Conservation (phyloP, 2,888 invertebrate genomes). For the Amphipyra tragopoginis region DNA sequence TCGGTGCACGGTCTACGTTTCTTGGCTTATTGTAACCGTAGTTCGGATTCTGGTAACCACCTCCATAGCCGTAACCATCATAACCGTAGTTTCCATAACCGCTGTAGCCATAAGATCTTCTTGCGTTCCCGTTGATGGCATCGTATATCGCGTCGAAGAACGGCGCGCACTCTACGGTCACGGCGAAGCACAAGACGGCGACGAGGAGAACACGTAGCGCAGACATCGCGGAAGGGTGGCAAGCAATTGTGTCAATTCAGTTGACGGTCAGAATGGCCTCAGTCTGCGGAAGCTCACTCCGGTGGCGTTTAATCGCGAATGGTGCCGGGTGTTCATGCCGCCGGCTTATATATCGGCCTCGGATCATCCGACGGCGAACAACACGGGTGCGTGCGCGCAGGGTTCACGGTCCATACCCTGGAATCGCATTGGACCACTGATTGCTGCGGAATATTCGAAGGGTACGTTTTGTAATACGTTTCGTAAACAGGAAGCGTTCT, state of each 20-base stretch:
- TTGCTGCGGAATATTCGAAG: constrained; percentile 73
- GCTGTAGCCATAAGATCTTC: constrained; percentile 80
- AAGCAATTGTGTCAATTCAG: constrained; percentile 84
- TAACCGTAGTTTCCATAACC: constrained; percentile 72
- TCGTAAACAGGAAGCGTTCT: constrained; percentile 74
- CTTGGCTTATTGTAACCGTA: constrained; percentile 62
- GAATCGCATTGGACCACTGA: constrained; percentile 76
- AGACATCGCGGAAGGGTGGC: constrained; percentile 85
- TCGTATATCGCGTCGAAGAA: constrained; percentile 87
- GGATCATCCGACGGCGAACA: constrained; percentile 84
- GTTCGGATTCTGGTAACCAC: constrained; percentile 49
- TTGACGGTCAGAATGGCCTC: constrained; percentile 84
- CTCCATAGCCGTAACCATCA: constrained; percentile 66
- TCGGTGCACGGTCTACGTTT: constrained; percentile 64
- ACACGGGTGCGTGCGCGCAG: constrained; percentile 78
- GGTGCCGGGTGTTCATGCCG: constrained; percentile 83
- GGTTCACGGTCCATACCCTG: constrained; percentile 88
- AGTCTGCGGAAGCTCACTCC: constrained; percentile 82
- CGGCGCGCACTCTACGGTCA: constrained; percentile 71
- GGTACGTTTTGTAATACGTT: constrained; percentile 69
- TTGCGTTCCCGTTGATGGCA: constrained; percentile 80
- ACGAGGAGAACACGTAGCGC: constrained; percentile 68
- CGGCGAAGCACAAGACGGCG: constrained; percentile 66
- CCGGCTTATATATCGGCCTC: constrained; percentile 88
- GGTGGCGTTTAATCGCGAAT: constrained; percentile 85